A percentile compares a stretch with the other conserved stretches of the same genome.
Evolutionary conservation across 1,140 invertebrate species (phyloP).

Genomic region (Lepidurus packardi): DNA sequence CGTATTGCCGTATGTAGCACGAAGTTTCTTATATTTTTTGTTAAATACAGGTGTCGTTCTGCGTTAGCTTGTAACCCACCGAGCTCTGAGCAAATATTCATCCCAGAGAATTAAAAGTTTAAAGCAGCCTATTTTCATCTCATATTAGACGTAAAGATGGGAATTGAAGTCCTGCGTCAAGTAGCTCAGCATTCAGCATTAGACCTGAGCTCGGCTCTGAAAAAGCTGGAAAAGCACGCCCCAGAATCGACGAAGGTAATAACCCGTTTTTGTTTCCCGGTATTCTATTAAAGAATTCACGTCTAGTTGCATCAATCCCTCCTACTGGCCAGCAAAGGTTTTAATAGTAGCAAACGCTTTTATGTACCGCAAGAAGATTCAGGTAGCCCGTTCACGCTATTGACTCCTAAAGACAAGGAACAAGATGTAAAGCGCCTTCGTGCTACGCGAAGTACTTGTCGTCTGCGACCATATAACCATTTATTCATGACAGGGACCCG

Average conservation of each 20-base stretch:
- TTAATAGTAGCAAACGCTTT: not conserved
- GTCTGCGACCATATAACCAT: not conserved
- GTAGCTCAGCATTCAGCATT: not conserved
- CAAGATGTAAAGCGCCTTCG: slow-evolving; percentile 11
- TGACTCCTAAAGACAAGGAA: not conserved
- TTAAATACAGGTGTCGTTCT: not conserved
- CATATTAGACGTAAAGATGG: not conserved
- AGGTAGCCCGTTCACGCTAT: not conserved
- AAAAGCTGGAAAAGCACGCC: not conserved
- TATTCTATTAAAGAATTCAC: not conserved
- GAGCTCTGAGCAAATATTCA: not conserved
- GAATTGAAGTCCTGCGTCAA: not conserved
- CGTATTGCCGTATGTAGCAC: not conserved
- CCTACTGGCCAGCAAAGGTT: not conserved
- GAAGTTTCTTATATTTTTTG: not conserved
- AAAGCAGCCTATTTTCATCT: not conserved
- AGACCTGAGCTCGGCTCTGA: not conserved
- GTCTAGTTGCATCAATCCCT: not conserved
- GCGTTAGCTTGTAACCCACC: not conserved
- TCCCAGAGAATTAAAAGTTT: not conserved
- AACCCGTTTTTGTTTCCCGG: not conserved
- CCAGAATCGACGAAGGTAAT: not conserved
- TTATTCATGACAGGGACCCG: slow-evolving; percentile 6
- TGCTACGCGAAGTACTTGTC: not conserved
- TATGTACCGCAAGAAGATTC: not conserved